Percentiles rank a stretch among this genome's conserved stretches.
phyloP scores from a whole-genome alignment of 2,797 vertebrate species.

The Malurus leucopterus region DNA sequence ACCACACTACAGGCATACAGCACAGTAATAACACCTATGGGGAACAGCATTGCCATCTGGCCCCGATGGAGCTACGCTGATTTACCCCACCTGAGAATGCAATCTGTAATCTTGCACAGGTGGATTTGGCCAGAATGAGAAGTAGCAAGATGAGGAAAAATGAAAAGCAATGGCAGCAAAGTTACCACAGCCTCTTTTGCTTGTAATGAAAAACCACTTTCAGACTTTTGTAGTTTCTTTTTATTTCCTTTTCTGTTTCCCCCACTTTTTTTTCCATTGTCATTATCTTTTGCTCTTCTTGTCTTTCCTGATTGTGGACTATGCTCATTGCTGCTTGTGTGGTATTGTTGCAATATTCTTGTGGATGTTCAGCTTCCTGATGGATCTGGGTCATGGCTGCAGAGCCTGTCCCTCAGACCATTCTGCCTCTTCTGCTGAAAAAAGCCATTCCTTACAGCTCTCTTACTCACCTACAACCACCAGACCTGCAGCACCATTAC shows the following conservation, averaged over 20 bases:
- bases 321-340: rapidly evolving
- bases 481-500: not conserved
- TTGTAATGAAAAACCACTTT: not conserved
- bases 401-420: not conserved
- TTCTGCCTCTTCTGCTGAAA: not conserved
- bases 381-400: rapidly evolving
- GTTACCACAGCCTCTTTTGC: not conserved
- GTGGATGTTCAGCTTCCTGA: not conserved
- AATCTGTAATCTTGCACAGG: not conserved
- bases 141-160: not conserved
- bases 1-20: not conserved
- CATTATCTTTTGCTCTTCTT: not conserved
- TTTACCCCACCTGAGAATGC: not conserved
- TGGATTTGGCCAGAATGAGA: not conserved
- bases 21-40: not conserved
- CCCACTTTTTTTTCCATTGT: rapidly evolving
- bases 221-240: not conserved
- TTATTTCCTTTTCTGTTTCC: not conserved
- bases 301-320: not conserved
- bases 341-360: not conserved
- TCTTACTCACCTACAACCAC: not conserved
- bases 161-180: not conserved
- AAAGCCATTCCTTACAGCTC: not conserved
- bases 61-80: not conserved
- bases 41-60: not conserved